Evolutionary conservation across 2,888 invertebrate genomes (phyloP).

Genomic region (Schizotus pectinicornis): DNA sequence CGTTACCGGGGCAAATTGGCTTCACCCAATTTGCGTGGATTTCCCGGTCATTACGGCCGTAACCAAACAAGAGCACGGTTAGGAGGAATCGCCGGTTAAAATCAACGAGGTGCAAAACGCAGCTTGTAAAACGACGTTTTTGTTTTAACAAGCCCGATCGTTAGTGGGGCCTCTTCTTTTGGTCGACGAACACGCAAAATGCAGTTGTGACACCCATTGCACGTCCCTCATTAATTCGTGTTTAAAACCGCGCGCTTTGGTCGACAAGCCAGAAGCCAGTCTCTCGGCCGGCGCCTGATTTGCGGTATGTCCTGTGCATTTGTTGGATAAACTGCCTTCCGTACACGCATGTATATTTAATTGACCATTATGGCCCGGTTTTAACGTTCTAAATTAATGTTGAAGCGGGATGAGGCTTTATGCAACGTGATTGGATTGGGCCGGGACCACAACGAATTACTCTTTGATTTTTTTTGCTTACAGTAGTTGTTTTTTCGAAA

Average conservation of each 20-base stretch:
- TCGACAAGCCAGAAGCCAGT: slow-evolving; percentile 21
- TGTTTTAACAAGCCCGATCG: slow-evolving; percentile 26
- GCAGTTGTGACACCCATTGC: slow-evolving; percentile 36
- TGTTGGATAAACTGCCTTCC: slow-evolving; percentile 49
- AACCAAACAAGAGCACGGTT: neutral
- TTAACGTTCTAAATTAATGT: slow-evolving; percentile 36
- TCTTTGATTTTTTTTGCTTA: too few species aligned
- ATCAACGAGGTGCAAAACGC: slow-evolving; percentile 20
- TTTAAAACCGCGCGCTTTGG: slow-evolving; percentile 36
- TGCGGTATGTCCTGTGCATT: slow-evolving; percentile 49
- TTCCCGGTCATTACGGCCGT: neutral
- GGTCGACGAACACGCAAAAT: slow-evolving; percentile 23
- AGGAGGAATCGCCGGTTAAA: neutral
- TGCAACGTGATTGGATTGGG: slow-evolving; percentile 38
- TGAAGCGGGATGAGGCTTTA: slow-evolving; percentile 34
- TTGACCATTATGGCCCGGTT: slow-evolving; percentile 44
- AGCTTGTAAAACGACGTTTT: slow-evolving; percentile 1
- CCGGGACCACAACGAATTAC: too few species aligned
- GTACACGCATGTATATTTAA: slow-evolving; percentile 50
- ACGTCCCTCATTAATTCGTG: slow-evolving; percentile 41
- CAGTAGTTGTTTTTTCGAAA: too few species aligned
- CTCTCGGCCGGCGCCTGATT: slow-evolving; percentile 43
- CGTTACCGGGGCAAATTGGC: neutral
- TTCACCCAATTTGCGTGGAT: neutral
- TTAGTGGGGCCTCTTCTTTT: slow-evolving; percentile 20